A percentile compares a stretch with the other conserved stretches of the same genome.
phyloP scores from a whole-genome alignment of 2,888 invertebrate species.

The Erebia palarica region DNA sequence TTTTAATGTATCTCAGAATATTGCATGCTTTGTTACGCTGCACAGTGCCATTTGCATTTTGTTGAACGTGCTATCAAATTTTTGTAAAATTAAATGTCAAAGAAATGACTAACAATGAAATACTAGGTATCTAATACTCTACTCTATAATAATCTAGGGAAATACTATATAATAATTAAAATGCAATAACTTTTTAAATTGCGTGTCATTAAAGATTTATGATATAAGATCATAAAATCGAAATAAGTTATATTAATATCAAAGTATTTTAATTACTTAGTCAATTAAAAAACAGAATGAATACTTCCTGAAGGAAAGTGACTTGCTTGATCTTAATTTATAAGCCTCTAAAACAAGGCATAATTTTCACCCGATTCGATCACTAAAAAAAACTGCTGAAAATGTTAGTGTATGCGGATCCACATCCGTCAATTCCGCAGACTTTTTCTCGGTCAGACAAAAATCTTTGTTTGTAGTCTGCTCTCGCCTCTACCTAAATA shows the following conservation, averaged over 20 bases:
- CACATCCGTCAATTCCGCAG: too few relatives aligned
- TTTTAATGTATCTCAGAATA: constrained; percentile 30
- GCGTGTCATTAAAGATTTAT: constrained; percentile 9
- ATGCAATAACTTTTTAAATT: constrained; percentile 15
- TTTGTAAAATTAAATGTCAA: constrained; percentile 21
- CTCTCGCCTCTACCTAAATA: too few relatives aligned
- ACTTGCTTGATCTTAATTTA: too few relatives aligned
- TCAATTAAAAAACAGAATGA: not conserved
- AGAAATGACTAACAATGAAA: too few relatives aligned
- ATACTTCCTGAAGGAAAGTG: not conserved
- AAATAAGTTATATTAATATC: not conserved
- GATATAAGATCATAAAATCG: not conserved
- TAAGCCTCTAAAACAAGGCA: too few relatives aligned
- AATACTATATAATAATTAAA: constrained; percentile 13
- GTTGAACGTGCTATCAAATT: constrained; percentile 4
- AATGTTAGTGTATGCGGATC: too few relatives aligned
- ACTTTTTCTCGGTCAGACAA: too few relatives aligned
- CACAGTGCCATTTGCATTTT: constrained; percentile 16
- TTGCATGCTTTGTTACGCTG: constrained; percentile 26
- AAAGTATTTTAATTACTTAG: constrained; percentile 1
- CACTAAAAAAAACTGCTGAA: too few relatives aligned
- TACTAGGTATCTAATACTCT: too few relatives aligned
- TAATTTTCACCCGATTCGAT: too few relatives aligned
- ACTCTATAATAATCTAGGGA: too few relatives aligned
- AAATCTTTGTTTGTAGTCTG: too few relatives aligned